phyloP scores from a whole-genome alignment of 2,113 vertebrate genomes.

The Hippocampus comes region DNA sequence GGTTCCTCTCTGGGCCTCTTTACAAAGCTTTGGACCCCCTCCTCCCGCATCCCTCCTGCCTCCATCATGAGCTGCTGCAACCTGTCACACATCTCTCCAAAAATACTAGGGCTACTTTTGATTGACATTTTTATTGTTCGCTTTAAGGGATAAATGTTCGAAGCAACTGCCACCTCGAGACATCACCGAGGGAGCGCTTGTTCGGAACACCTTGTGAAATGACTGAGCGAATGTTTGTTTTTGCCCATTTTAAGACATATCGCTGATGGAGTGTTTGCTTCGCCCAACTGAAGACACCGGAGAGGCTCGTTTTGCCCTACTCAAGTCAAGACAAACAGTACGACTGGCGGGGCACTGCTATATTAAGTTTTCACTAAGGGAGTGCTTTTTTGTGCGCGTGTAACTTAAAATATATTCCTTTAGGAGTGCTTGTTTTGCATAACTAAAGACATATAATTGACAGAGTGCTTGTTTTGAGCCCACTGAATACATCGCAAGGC shows the following conservation, averaged over 20 bases:
- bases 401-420: not conserved
- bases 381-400: not conserved
- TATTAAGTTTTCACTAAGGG: too few species aligned
- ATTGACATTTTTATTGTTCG: not conserved
- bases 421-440: not conserved
- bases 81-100: not conserved
- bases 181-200: not conserved
- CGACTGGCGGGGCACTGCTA: not conserved
- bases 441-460: not conserved
- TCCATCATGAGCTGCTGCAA: not conserved
- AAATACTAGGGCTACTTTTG: not conserved
- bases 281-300: not conserved
- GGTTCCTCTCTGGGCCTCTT: slow-evolving; percentile 35
- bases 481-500: not conserved
- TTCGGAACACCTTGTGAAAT: not conserved
- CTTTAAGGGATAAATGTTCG: not conserved
- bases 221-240: not conserved
- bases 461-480: not conserved
- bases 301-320: not conserved
- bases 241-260: not conserved
- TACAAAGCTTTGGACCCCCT: not conserved
- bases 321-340: not conserved
- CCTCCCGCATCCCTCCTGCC: not conserved
- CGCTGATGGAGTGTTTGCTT: not conserved
- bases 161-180: not conserved